phyloP scores from a whole-genome alignment of 2,888 invertebrate genomes.

The Parapristionchus giblindavisi region DNA sequence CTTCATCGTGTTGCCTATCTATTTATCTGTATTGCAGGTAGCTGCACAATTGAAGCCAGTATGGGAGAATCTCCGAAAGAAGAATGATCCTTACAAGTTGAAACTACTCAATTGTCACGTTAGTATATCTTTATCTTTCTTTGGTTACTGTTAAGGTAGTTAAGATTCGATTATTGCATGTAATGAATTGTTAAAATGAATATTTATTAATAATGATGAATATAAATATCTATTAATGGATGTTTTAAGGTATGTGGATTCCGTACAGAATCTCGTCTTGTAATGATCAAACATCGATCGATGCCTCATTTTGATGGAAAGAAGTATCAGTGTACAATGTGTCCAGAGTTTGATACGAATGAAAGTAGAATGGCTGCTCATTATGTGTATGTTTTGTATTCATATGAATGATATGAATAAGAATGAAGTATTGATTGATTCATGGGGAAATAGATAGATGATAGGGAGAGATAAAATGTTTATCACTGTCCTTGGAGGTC shows the following conservation, averaged over 20 bases:
- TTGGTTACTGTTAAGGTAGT: neutral
- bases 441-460: too few relatives aligned
- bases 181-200: neutral
- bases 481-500: too few relatives aligned
- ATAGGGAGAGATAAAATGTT: too few relatives aligned
- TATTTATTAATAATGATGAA: neutral
- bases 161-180: neutral
- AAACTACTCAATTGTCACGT: slow-evolving; percentile 54
- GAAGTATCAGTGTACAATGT: slow-evolving; percentile 63
- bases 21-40: slow-evolving; percentile 46
- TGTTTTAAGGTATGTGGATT: slow-evolving; percentile 59
- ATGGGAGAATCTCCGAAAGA: slow-evolving; percentile 62
- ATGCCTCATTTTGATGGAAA: slow-evolving; percentile 55
- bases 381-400: slow-evolving; percentile 62
- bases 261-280: slow-evolving; percentile 61
- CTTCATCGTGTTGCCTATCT: neutral
- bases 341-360: slow-evolving; percentile 65
- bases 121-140: neutral
- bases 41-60: slow-evolving; percentile 68
- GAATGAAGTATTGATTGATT: too few relatives aligned
- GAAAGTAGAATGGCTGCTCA: slow-evolving; percentile 63
- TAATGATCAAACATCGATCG: slow-evolving; percentile 56
- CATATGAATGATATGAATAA: too few relatives aligned
- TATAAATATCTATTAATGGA: neutral
- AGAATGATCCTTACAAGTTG: slow-evolving; percentile 64